Evolutionary conservation across 2,888 invertebrate species (phyloP), one percentile per base, ranked within the genome.

Genomic region (Acanthoscelides obtectus): DNA sequence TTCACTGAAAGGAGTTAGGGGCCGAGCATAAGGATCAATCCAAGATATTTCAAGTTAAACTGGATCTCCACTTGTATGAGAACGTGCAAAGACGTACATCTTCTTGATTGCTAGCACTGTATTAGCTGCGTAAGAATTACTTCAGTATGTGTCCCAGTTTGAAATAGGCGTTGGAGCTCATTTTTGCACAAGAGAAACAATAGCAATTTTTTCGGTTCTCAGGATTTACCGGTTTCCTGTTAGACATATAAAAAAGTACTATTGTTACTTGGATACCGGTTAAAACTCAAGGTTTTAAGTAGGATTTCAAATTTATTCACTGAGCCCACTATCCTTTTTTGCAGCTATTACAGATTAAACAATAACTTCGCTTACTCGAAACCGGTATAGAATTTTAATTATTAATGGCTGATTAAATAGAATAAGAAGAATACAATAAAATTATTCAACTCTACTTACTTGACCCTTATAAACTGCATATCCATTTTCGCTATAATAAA

Each of bases 331-430:
- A 63, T 20, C 6, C 6, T 63, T 63, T 22, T 69, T 64, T 69
- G 69, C 69, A 63, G 63, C 69, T 69, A 45, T 21, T 19, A 20
- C 68, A 68, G 5, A 20, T 45, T 45, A 12, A 45, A 45, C 69
- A 69, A 45, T 69, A 63, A 64, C 22, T 69, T 69, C 69, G 3
- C 22, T 22, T 20, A 25, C 22, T 70, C 22, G 66, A 67, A 72
- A 20, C 25, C 21, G 25, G n/a, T 67, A 27, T 20, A 17, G n/a
- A 5, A n/a, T 22, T 68, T 21, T 20, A 22, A 69, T 20, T 65
- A 66, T 64, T 20, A 20, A 12, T 20, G 45, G 21, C 19, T n/a
- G n/a, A n/a, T n/a, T n/a, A n/a, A n/a, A n/a, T n/a, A n/a, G n/a
- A n/a, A n/a, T n/a, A n/a, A n/a, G n/a, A n/a, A n/a, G n/a, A n/a